Evolutionary conservation across 2,888 invertebrate species (phyloP).

Genomic region (Alcis repandata): DNA sequence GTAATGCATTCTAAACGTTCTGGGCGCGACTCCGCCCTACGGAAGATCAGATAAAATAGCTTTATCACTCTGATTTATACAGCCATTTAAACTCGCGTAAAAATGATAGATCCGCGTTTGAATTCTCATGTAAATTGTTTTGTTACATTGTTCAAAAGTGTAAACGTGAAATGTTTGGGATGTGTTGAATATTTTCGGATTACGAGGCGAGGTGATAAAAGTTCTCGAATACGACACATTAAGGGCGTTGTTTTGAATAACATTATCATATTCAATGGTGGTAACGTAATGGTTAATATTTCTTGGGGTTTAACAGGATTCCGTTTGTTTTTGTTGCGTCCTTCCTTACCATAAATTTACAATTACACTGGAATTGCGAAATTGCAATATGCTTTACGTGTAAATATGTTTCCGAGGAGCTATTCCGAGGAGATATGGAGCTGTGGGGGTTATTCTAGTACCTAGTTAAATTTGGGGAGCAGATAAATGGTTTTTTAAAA

Average conservation of each 20-base stretch:
- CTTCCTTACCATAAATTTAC: background rate
- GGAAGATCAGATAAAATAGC: slow-evolving; percentile 63
- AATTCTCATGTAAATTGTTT: slow-evolving; percentile 69
- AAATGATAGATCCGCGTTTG: slow-evolving; percentile 66
- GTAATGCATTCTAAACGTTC: slow-evolving; percentile 63
- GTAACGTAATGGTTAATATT: slow-evolving; percentile 15
- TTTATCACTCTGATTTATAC: slow-evolving; percentile 74
- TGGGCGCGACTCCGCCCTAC: slow-evolving; percentile 48
- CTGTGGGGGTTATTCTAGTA: too few relatives aligned
- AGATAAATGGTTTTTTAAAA: too few relatives aligned
- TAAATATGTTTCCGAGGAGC: too few relatives aligned
- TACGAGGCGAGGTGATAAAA: slow-evolving; percentile 41
- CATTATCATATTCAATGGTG: slow-evolving; percentile 17
- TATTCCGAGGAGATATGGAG: too few relatives aligned
- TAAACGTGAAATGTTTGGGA: slow-evolving; percentile 43
- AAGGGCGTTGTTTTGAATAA: slow-evolving; percentile 20
- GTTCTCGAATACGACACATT: slow-evolving; percentile 33
- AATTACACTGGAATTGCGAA: background rate
- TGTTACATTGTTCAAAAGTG: slow-evolving; percentile 52
- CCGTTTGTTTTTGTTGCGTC: background rate
- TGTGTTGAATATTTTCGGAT: slow-evolving; percentile 47
- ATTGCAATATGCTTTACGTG: too few relatives aligned
- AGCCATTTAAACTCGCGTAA: slow-evolving; percentile 69
- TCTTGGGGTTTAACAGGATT: slow-evolving; percentile 5
- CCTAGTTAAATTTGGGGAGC: too few relatives aligned